Base-by-base conservation (phyloP, 2,797 vertebrate species). In the Acridotheres tristis region DNA sequence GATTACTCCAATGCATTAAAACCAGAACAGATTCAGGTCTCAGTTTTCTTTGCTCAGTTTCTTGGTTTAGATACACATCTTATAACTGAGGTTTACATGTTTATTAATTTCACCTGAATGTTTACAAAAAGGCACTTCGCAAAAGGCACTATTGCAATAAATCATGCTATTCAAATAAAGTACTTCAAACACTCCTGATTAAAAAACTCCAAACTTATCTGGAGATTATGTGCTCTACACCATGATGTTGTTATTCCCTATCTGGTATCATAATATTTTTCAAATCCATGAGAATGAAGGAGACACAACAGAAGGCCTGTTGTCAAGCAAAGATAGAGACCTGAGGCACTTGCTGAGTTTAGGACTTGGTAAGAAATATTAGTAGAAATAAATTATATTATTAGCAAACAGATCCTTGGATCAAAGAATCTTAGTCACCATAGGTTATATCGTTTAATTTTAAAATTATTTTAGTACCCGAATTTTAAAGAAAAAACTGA, bases 291-390 rank as follows among this genome's bases (percentile, higher is more conserved):
- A 80, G 36, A 67, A 73, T 9, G n/a, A 83, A 85, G 29, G 5
- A 84, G 30, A 82, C 11, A 48, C 13, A 83, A 42, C 5, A 43
- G 36, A 80, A 40, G 23, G 36, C 3, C n/a, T 65, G 4, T n/a
- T 80, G 21, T 65, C 58, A 45, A 85, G 21, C 12, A 55, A 66
- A 88, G 36, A 32, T 0, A 10, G 23, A 61, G 26, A 40, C 17
- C 36, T 27, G 4, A 54, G n/a, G 2, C 9, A 80, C 23, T 51
- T 3, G 0, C 3, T 86, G 29, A 17, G 1, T 62, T 50, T 48
- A 43, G 7, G 29, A 34, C 8, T 54, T 11, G 22, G 12, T 71
- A 68, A 82, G 29, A 82, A 79, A 47, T 38, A 40, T 77, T 85
- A 58, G 13, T 36, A 15, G 10, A 57, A 87, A 86, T 43, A 73